A percentile compares a stretch with the other conserved stretches of the same genome.
These are phyloP conservation scores for Oostethus manadensis DNA, from an alignment of 2,113 vertebrate species.

Conservation along the genomic window DNA sequence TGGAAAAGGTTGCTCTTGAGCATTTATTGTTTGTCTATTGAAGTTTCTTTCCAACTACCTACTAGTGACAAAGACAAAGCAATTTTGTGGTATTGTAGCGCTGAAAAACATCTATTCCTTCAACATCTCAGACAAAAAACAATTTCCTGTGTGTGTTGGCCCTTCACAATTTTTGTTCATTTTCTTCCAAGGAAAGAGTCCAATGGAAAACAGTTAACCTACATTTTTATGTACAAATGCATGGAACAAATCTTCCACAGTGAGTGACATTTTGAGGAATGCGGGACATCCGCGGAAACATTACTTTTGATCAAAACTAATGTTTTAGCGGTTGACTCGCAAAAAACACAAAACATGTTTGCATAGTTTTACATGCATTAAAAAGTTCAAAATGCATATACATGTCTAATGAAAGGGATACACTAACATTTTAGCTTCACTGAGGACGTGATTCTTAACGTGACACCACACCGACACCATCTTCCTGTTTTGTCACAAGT, in stretches of 20 bases:
- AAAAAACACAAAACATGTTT: too few species aligned
- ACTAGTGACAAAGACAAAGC: slow-evolving; percentile 3
- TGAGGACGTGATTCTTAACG: too few species aligned
- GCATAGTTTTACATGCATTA: too few species aligned
- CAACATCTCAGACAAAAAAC: slow-evolving; percentile 3
- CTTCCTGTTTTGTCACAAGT: too few species aligned
- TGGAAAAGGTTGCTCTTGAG: neutral
- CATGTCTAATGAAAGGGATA: too few species aligned
- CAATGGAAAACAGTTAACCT: neutral
- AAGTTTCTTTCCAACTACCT: neutral
- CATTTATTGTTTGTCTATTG: neutral
- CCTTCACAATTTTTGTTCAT: slow-evolving; percentile 4
- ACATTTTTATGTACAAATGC: neutral
- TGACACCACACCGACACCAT: too few species aligned
- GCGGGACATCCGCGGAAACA: neutral
- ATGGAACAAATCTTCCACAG: neutral
- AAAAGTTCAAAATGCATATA: too few species aligned
- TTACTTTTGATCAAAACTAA: too few species aligned
- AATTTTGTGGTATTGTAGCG: neutral
- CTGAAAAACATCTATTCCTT: neutral
- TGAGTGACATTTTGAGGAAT: neutral
- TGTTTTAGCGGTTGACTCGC: too few species aligned
- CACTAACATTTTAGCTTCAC: too few species aligned
- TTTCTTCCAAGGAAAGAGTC: neutral
- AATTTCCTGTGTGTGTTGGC: slow-evolving; percentile 2